A percentile compares a stretch with the other conserved stretches of the same genome.
phyloP scores from a whole-genome alignment of 2,113 vertebrate species.

The Phaetusa simplex region DNA sequence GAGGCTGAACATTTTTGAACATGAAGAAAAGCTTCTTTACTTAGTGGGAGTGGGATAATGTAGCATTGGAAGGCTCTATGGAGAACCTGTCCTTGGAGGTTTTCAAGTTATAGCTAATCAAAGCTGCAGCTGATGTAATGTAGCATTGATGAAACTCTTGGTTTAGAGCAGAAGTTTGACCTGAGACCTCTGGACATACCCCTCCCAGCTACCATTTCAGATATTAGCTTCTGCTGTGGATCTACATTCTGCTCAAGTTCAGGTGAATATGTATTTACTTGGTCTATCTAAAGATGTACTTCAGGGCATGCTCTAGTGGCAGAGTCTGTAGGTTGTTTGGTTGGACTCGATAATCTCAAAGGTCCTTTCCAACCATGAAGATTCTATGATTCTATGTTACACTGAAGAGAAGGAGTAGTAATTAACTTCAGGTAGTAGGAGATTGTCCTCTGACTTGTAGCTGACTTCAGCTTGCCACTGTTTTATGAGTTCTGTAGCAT shows the following conservation, averaged over 20 bases:
- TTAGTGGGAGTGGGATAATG: not conserved
- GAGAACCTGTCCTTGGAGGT: not conserved
- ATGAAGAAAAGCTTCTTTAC: not conserved
- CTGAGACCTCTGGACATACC: not conserved
- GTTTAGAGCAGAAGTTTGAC: not conserved
- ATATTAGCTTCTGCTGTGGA: not conserved
- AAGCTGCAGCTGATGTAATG: not conserved
- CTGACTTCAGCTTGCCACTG: not conserved
- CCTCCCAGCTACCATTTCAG: not conserved
- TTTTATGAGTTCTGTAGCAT: rapidly evolving
- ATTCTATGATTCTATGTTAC: too few species aligned
- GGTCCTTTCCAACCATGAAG: too few species aligned
- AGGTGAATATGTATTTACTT: not conserved
- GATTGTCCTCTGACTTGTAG: not conserved
- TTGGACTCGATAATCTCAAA: too few species aligned
- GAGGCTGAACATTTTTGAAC: not conserved
- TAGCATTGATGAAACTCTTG: not conserved
- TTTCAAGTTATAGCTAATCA: not conserved
- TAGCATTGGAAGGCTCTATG: not conserved
- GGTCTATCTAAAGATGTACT: not conserved
- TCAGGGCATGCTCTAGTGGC: too few species aligned
- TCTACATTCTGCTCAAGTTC: not conserved
- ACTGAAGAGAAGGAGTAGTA: not conserved
- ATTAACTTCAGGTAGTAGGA: not conserved
- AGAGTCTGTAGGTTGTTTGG: too few species aligned